Evolutionary conservation across 2,113 vertebrate genomes (phyloP), one percentile per base, ranked within the genome.

Genomic region (Ailurus styani): DNA sequence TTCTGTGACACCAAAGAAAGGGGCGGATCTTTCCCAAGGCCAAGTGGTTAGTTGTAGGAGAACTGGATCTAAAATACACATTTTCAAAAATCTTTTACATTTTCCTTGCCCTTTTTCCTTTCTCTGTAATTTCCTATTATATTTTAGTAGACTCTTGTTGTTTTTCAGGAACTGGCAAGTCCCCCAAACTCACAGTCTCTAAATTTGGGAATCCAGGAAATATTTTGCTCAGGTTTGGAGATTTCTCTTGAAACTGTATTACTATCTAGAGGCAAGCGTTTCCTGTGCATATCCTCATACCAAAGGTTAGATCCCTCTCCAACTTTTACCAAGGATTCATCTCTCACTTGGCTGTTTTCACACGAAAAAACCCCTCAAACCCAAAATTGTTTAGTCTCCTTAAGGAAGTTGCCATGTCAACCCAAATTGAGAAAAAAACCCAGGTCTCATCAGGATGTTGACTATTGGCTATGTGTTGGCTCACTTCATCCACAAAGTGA

Each of bases 201-300:
- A 96, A 97, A 93, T 93, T 93, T 94, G 88, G 79, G 79, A 96
- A 91, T 93, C 75, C 88, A 96, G 91, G 97, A 91, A 93, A 96
- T 93, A 96, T 25, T 95, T 95, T 17, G 45, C 83, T 94, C 77
- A 75, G 85, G 93, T 91, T 90, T 86, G 50, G 89, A 83, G 83
- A 95, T 73, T 78, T 60, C 82, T 83, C 90, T 66, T 78, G 73
- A 88, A 88, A 78, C n/a, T 40, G 10, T 73, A 93, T 95, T 50
- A 82, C 78, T 85, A 55, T 81, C 57, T 72, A 85, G 86, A 95
- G 93, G 91, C 78, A 54, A 88, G 50, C 7, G 3, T 83, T 97
- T 97, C 93, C 97, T 78, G 93, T 88, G 37, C 9, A 15, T 11
- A 78, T 66, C 77, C 60, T 90, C 85, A 54, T 1, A 52, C 66